Evolutionary conservation across 2,888 invertebrate genomes (phyloP).

Genomic region (Drosophila niveifrons): DNA sequence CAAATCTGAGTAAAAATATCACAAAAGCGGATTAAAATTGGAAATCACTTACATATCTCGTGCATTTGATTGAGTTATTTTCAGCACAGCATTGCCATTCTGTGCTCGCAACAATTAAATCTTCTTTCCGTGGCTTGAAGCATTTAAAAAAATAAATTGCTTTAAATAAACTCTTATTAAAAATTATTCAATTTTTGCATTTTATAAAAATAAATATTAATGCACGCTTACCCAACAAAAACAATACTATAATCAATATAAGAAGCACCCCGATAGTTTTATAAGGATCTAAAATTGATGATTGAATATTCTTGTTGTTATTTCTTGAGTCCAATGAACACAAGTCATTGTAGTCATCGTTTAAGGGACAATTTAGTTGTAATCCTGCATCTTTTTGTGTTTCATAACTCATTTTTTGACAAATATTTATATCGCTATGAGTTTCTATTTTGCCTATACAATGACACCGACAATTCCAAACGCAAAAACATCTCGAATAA

Average conservation of each 20-base stretch:
- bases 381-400: conserved; percentile 71
- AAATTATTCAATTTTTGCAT: background rate
- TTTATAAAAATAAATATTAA: no score
- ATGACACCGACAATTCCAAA: conserved; percentile 81
- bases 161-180: background rate
- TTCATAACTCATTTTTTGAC: conserved; percentile 60
- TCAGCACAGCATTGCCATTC: conserved; percentile 22
- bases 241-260: conserved; percentile 46
- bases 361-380: conserved; percentile 39
- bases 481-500: conserved; percentile 80
- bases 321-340: conserved; percentile 27
- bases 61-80: conserved; percentile 1
- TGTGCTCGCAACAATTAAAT: conserved; percentile 21
- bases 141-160: conserved; percentile 22
- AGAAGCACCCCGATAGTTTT: conserved; percentile 36
- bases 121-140: conserved; percentile 19
- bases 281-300: conserved; percentile 7
- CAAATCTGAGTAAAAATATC: background rate
- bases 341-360: conserved; percentile 30
- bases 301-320: background rate
- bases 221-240: conserved; percentile 66
- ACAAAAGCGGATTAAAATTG: background rate
- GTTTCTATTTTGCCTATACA: conserved; percentile 74
- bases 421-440: conserved; percentile 65
- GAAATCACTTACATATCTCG: conserved; percentile 11